Evolutionary conservation across 1,140 invertebrate genomes (phyloP), one percentile per base, ranked within the genome.

Genomic region (Lasaia peninsularis): DNA sequence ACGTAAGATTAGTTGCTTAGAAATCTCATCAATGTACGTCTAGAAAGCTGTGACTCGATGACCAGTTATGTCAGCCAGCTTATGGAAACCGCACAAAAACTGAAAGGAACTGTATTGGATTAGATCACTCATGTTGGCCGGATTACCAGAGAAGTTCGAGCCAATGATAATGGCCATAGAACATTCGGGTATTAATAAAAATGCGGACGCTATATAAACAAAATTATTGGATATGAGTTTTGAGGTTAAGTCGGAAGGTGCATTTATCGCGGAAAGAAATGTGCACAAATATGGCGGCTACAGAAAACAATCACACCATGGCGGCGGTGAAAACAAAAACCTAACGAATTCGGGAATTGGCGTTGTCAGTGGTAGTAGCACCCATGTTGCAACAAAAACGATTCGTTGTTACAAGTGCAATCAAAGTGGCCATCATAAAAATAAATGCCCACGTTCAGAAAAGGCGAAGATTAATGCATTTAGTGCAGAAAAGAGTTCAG

Each of bases 391-490:
- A 14, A 52, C 10, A 18, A 16, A 16, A 37, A 63, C 54, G 40
- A 37, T 35, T 37, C 55, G 52, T 7, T 69, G 63, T 35, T 72
- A 64, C 28, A 60, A 63, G 9, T 72, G 69, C 33, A 62, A 71
- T 12, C 35, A 66, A n/a, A 40, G 14, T 51, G 63, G 66, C 16
- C 62, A 68, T 24, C 69, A 40, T 35, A 69, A 61, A 63, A 63
- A 55, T 31, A 58, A 58, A 35, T 69, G 63, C 44, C 56, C 12
- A 18, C 18, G 1, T 11, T 9, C 35, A 53, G 37, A 62, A 40
- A 63, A 67, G 34, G 12, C 24, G 9, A 63, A 63, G 12, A 50
- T 28, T n/a, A 71, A 71, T 72, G 67, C 64, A 51, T 69, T 72
- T 52, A 72, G 63, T 69, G 66, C 58, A 51, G 52, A 1, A 58